Evolutionary conservation across 2,888 invertebrate species (phyloP).

Genomic region (Drosophila nr. perissopoda): DNA sequence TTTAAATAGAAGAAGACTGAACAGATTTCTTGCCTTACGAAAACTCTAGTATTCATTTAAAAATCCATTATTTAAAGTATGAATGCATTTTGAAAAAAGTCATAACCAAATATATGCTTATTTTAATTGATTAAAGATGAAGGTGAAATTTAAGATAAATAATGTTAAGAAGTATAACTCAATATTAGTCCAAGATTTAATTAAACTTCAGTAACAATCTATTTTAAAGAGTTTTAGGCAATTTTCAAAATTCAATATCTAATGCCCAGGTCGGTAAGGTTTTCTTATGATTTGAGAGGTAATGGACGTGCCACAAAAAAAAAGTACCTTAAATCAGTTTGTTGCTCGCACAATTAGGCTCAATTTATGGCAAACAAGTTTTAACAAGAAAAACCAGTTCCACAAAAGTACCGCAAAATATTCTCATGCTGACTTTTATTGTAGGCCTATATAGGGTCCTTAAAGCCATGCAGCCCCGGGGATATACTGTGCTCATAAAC

Average conservation of each 20-base stretch:
- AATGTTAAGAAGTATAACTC: background rate
- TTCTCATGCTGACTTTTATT: constrained; percentile 17
- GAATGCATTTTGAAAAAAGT: background rate
- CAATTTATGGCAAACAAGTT: background rate
- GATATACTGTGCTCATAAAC: constrained; percentile 31
- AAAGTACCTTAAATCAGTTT: background rate
- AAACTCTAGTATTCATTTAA: background rate
- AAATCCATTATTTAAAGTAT: background rate
- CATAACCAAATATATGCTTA: background rate
- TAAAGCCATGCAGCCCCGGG: constrained; percentile 23
- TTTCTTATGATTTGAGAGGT: background rate
- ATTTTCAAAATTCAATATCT: background rate
- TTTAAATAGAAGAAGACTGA: background rate
- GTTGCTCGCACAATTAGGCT: background rate
- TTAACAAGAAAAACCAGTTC: background rate
- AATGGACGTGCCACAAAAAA: background rate
- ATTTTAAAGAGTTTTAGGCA: background rate
- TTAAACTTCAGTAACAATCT: background rate
- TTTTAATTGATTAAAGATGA: background rate
- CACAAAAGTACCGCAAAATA: constrained; percentile 1
- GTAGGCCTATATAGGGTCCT: constrained; percentile 20
- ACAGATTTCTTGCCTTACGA: background rate
- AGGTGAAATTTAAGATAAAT: background rate
- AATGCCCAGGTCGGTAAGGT: background rate
- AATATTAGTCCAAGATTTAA: background rate